Percentiles rank a stretch among this genome's conserved stretches.
Evolutionary conservation across 2,113 vertebrate genomes (phyloP).

Genomic region (Sminthopsis crassicaudata): DNA sequence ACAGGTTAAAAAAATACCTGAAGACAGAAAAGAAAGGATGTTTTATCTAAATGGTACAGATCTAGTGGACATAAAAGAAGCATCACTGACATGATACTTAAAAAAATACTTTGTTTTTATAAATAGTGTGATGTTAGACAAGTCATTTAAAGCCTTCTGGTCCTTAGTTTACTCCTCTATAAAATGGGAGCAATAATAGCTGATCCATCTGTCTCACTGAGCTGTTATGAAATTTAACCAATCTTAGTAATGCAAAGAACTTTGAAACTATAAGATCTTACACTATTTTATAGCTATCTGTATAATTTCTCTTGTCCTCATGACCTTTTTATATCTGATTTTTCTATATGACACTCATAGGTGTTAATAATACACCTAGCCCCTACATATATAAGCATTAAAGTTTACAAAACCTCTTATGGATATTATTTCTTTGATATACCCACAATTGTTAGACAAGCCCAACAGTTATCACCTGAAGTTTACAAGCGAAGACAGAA

Average conservation of each 20-base stretch:
- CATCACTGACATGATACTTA: not conserved
- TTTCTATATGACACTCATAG: not conserved
- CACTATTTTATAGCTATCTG: not conserved
- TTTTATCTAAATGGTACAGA: not conserved
- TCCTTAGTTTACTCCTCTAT: not conserved
- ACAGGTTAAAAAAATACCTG: not conserved
- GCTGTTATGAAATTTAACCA: not conserved
- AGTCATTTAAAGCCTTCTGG: not conserved
- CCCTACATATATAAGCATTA: not conserved
- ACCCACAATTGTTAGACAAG: not conserved
- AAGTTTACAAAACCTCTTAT: not conserved
- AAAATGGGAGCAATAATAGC: not conserved
- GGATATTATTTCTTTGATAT: not conserved
- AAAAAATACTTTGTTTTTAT: not conserved
- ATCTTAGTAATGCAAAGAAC: not conserved
- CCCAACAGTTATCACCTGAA: not conserved
- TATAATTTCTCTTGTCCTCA: not conserved
- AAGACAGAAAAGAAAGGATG: not conserved
- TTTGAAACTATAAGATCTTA: not conserved
- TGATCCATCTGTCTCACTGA: not conserved
- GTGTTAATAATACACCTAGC: not conserved
- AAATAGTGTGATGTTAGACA: not conserved
- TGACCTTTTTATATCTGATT: not conserved
- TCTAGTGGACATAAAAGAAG: not conserved
- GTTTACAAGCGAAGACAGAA: not conserved